Percentiles rank a stretch among this genome's conserved stretches.
These are phyloP conservation scores for Eulemur albifrons DNA, from an alignment of 2,797 vertebrate species.

Conservation along the genomic window DNA sequence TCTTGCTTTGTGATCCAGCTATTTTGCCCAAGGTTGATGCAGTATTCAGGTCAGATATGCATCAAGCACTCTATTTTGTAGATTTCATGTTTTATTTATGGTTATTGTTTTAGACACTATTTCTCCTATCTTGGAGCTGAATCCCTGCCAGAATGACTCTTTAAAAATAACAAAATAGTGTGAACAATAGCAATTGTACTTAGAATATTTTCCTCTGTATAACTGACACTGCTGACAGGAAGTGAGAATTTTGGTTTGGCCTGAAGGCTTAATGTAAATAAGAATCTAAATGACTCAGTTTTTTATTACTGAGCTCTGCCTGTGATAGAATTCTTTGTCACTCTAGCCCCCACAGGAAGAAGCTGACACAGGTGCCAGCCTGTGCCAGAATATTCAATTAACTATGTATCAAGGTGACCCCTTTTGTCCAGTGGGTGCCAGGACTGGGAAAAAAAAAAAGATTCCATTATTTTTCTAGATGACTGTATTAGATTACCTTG, in stretches of 20 bases:
- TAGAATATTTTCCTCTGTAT: constrained; percentile 31
- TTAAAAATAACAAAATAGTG: constrained; percentile 64
- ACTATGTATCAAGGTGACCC: constrained; percentile 38
- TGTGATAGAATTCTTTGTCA: constrained; percentile 37
- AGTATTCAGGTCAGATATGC: constrained; percentile 74
- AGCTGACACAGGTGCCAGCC: background rate
- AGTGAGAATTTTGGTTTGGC: constrained; percentile 52
- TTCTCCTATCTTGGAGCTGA: background rate
- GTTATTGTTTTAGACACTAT: constrained; percentile 72
- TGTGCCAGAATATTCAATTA: constrained; percentile 22
- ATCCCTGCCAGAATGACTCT: constrained; percentile 47
- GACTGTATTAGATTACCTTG: constrained; percentile 30
- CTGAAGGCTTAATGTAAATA: constrained; percentile 57
- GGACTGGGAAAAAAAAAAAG: background rate
- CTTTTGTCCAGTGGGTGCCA: constrained; percentile 4
- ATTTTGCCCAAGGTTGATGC: constrained; percentile 58
- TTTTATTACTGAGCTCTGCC: background rate
- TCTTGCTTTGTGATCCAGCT: constrained; percentile 66
- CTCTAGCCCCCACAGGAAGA: background rate
- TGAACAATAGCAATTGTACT: constrained; percentile 39
- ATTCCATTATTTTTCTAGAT: constrained; percentile 28
- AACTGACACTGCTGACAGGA: constrained; percentile 37
- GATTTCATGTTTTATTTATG: constrained; percentile 80
- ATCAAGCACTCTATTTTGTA: constrained; percentile 74
- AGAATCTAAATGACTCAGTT: constrained; percentile 48